These are phyloP conservation scores for Pentalonia nigronervosa DNA, from an alignment of 1,140 invertebrate species.

Conservation along the genomic window DNA sequence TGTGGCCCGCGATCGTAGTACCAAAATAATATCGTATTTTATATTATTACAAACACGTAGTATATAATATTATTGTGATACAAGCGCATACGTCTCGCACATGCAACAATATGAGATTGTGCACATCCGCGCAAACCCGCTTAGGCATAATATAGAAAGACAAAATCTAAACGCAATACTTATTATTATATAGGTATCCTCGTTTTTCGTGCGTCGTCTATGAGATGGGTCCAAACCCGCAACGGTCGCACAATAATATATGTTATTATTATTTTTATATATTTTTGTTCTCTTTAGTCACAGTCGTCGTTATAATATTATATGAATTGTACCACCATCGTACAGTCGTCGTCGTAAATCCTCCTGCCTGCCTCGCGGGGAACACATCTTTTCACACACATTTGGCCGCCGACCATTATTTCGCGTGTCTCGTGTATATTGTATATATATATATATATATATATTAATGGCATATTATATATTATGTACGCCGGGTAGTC, in stretches of 20 bases:
- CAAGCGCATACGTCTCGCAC: no score
- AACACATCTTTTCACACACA: background rate
- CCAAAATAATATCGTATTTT: background rate
- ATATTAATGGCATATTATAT: no score
- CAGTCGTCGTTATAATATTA: background rate
- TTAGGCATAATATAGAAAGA: background rate
- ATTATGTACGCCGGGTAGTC: background rate
- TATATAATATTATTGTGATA: no score
- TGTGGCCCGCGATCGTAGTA: background rate
- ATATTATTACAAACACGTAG: no score
- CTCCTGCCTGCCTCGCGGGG: background rate
- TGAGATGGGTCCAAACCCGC: background rate
- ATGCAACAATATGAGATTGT: no score
- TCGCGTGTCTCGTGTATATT: background rate
- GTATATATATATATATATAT: no score
- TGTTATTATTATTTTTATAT: background rate
- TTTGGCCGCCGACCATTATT: background rate
- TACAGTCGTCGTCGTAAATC: background rate
- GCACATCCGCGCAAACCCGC: no score
- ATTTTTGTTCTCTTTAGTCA: background rate
- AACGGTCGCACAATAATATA: background rate
- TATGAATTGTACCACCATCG: background rate
- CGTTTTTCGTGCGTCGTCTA: background rate
- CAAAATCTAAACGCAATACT: background rate
- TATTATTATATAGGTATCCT: background rate